Conservation (phyloP, 2,797 vertebrate species). For the Hylomyscus alleni region DNA sequence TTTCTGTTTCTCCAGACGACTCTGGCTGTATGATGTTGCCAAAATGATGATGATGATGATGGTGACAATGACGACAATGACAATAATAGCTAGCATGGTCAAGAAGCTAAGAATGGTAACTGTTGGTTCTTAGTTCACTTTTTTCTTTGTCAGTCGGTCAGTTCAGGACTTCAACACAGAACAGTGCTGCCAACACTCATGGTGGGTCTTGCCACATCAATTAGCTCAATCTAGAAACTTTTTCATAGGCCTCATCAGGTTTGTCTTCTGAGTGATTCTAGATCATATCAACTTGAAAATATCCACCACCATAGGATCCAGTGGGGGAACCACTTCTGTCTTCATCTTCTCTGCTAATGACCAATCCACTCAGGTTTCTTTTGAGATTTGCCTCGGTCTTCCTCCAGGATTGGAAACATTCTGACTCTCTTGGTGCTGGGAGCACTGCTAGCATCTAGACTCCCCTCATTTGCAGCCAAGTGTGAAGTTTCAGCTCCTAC, state of each 20-base stretch:
- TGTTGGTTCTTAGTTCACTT: neutral
- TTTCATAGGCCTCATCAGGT: neutral
- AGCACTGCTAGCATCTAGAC: neutral
- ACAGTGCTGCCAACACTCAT: neutral
- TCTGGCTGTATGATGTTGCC: neutral
- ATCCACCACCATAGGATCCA: neutral
- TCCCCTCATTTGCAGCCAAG: neutral
- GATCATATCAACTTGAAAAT: neutral
- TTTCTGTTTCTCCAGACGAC: too few species aligned
- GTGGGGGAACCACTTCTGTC: rapidly evolving
- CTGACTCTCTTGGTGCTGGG: neutral
- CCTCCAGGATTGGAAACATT: neutral
- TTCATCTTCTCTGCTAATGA: neutral
- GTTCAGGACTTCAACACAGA: neutral
- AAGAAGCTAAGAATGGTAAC: neutral
- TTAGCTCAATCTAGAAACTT: neutral
- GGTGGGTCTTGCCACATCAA: neutral
- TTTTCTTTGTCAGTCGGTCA: neutral
- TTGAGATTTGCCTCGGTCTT: neutral
- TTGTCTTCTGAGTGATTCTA: neutral
- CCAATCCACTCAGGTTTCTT: neutral
- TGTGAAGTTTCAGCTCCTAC: too few species aligned
- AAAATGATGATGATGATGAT: neutral
- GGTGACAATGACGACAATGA: neutral
- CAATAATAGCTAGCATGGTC: too few species aligned